Base-by-base conservation (phyloP, 1,140 invertebrate species). In the Drosophila bifasciata region DNA sequence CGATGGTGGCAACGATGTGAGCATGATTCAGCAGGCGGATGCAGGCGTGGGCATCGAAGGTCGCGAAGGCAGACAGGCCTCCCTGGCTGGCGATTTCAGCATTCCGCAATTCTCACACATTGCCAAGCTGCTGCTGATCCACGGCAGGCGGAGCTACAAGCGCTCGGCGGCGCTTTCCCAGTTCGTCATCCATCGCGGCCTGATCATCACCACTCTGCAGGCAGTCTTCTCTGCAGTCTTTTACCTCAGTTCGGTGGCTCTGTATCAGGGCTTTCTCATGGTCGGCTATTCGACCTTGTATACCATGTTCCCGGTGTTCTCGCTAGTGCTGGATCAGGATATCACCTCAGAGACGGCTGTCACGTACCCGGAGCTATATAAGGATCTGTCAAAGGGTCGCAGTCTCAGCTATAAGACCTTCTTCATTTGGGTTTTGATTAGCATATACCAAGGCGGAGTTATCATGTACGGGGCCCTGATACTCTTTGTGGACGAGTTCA, bases 151-250 rank as follows among this genome's bases (percentile, higher is more conserved):
- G 79, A 97, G 97, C 76, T 99, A 99, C 89, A 99, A 99, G 93
- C 93, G 99, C 49, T 99, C 98, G 2, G 98, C 98, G 15, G 96
- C 97, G 0, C 93, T 99, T 1, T 97, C 97, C 81, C 98, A 99
- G 92, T 99, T 99, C 92, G 98, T 99, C 41, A 99, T 99, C 90
- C 99, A 99, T 92, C 94, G 99, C 46, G 99, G 99, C 58, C 94
- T 99, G 41, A 99, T 99, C 81, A 99, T 99, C 56, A 98, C 98
- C 7, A 99, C 97, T 9, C 99, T 99, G 96, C 99, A 99, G 92
- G 99, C 98, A 6, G 97, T 99, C 19, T 99, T 99, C 92, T 99
- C 97, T 15, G 98, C 98, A 19, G 98, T 99, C 8, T 99, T 99
- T 93, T 99, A 99, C 93, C 97, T 99, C 90, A 91, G 98, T 19